Evolutionary conservation across 2,888 invertebrate species (phyloP), one percentile per base, ranked within the genome.

Genomic region (Tetragnatha montana): DNA sequence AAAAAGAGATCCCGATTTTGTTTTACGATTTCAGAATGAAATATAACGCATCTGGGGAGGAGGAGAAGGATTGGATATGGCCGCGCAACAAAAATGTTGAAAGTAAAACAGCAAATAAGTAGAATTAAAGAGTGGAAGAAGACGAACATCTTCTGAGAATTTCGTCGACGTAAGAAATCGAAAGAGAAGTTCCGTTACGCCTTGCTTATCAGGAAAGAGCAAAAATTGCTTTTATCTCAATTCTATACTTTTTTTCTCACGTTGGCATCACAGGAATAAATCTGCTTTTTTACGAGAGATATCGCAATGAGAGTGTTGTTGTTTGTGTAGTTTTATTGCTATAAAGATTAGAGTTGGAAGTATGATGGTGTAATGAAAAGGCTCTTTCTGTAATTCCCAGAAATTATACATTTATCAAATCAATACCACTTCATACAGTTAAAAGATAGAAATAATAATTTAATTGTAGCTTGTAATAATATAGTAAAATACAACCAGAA

Each of bases 151-250:
- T 50, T 50, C 19, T 47, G 71, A 21, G 50, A 81, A 81, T 70
- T 81, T 35, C 50, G 71, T 35, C 70, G 71, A 71, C 71, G 50
- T 47, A 71, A 49, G 50, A 71, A 19, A 70, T 70, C 70, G 71
- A 70, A 81, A 49, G 49, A 81, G 70, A 81, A 81, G 81, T 78
- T 60, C 21, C 14, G 60, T 81, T 71, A 49, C 50, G 71, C 50
- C 70, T 71, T 21, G 70, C 71, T 81, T 71, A 81, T 81, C 81
- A 71, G 71, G 19, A 81, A 70, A 81, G 14, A 71, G 49, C 81
- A 50, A 50, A 81, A 71, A 81, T 81, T 70, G 50, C 81, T 70
- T 81, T 70, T 81, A 70, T 70, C 21, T 81, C 19, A 21, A 1
- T 21, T 50, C 14, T 50, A 71, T 47, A 49, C 6, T 60, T 70